These are phyloP conservation scores for Nysson spinosus DNA, from an alignment of 2,888 invertebrate species.

Conservation along the genomic window DNA sequence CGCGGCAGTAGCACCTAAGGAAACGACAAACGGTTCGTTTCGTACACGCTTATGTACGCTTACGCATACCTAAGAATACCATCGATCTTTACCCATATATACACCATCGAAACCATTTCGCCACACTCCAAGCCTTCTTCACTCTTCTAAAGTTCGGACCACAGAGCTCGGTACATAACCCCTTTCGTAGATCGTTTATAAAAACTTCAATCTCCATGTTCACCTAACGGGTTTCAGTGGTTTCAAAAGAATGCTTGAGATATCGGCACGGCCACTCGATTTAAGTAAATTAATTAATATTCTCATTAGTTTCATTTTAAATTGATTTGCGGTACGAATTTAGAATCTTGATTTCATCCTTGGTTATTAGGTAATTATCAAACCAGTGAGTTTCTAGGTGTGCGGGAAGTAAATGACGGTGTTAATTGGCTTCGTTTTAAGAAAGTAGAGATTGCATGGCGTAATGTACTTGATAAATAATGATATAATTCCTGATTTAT, in stretches of 20 bases:
- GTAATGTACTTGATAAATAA: too few relatives aligned
- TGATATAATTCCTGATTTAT: too few relatives aligned
- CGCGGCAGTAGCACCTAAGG: constrained; percentile 60
- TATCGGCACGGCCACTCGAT: constrained; percentile 12
- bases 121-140: constrained; percentile 16
- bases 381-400: too few relatives aligned
- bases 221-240: constrained; percentile 18
- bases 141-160: constrained; percentile 21
- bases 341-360: too few relatives aligned
- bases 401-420: too few relatives aligned
- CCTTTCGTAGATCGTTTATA: constrained; percentile 61
- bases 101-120: constrained; percentile 18
- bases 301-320: not conserved
- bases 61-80: not conserved
- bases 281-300: constrained; percentile 31
- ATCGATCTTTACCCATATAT: constrained; percentile 10
- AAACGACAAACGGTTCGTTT: constrained; percentile 48
- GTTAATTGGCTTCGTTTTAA: too few relatives aligned
- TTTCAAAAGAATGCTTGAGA: not conserved
- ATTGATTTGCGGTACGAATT: too few relatives aligned
- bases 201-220: constrained; percentile 49
- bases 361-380: too few relatives aligned
- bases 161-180: constrained; percentile 44
- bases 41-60: constrained; percentile 16
- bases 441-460: too few relatives aligned